These are phyloP conservation scores for Enteromius afrohamiltoni DNA, from an alignment of 2,797 vertebrate genomes.

Conservation along the genomic window DNA sequence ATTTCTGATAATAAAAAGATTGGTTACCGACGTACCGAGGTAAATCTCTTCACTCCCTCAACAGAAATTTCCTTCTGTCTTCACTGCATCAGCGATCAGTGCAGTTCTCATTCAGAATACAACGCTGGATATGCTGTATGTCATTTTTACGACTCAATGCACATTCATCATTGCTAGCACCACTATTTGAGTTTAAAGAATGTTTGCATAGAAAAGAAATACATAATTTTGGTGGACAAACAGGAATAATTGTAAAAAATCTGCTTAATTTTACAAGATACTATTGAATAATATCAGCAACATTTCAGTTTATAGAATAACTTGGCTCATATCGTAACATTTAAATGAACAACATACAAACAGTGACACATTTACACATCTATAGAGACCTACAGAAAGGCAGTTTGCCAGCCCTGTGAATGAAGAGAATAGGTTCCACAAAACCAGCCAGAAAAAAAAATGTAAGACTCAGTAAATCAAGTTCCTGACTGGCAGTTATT, in stretches of 20 bases:
- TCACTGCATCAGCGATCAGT: too few species aligned
- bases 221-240: not conserved
- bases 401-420: conserved; percentile 8
- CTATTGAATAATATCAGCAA: not conserved
- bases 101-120: too few species aligned
- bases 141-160: too few species aligned
- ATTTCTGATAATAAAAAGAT: not conserved
- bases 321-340: not conserved
- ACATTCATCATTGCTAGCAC: too few species aligned
- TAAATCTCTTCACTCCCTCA: too few species aligned
- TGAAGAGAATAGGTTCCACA: conserved; percentile 37
- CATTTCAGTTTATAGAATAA: not conserved
- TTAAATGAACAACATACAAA: not conserved
- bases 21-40: not conserved
- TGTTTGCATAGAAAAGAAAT: not conserved
- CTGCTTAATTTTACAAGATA: not conserved
- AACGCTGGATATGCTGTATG: too few species aligned
- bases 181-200: too few species aligned
- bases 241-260: not conserved
- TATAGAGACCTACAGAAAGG: not conserved
- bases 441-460: not conserved
- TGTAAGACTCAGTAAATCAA: not conserved
- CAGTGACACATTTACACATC: not conserved
- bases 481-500: not conserved
- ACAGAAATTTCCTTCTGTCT: too few species aligned